Conservation (phyloP, 2,797 vertebrate species). For the Acestrorhynchus altus region DNA sequence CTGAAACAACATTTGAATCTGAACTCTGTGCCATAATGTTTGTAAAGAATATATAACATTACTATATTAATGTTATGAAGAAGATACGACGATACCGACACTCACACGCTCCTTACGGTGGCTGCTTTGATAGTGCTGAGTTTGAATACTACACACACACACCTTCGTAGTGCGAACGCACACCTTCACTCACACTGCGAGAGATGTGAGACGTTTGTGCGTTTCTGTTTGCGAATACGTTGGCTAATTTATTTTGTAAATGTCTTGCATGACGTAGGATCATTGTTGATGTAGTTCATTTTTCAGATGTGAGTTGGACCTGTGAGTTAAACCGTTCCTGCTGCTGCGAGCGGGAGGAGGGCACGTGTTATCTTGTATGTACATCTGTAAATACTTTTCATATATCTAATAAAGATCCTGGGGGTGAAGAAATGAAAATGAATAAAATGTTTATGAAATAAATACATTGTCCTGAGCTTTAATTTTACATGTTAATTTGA, state of each 20-base stretch:
- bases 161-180: constrained; percentile 44
- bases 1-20: constrained; percentile 18
- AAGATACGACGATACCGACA: no score
- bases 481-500: no score
- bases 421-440: constrained; percentile 26
- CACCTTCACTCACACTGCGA: constrained; percentile 38
- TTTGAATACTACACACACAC: constrained; percentile 36
- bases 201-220: constrained; percentile 14
- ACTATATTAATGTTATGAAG: no score
- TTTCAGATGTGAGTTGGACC: constrained; percentile 39
- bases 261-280: constrained; percentile 61
- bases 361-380: constrained; percentile 34
- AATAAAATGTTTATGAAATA: constrained; percentile 35
- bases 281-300: constrained; percentile 52
- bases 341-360: constrained; percentile 36
- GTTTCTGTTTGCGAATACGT: constrained; percentile 52
- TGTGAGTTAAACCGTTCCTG: constrained; percentile 31
- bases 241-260: constrained; percentile 62
- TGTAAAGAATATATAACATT: not conserved
- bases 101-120: constrained; percentile 45
- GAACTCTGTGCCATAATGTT: constrained; percentile 42
- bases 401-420: constrained; percentile 52
- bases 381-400: constrained; percentile 61
- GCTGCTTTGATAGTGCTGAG: constrained; percentile 37
- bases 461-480: not conserved